Evolutionary conservation across 2,797 vertebrate species (phyloP).

Genomic region (Paratrypauchen microcephalus): DNA sequence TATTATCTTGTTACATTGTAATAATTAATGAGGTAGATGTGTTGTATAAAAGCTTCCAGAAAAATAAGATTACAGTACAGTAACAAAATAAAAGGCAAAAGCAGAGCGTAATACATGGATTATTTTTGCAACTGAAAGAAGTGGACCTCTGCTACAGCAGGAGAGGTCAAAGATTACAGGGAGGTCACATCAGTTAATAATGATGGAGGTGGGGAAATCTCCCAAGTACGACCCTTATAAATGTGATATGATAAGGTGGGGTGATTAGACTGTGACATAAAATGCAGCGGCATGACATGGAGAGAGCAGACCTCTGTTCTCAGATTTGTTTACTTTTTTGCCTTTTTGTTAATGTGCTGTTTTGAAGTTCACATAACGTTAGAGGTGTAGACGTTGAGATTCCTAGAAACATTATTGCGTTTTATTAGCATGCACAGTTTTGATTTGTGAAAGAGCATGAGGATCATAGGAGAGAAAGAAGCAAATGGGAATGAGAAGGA

Average conservation of each 20-base stretch:
- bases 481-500: constrained; percentile 17
- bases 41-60: background rate
- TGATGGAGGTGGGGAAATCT: constrained; percentile 18
- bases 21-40: background rate
- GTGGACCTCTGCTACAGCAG: constrained; percentile 44
- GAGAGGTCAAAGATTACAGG: constrained; percentile 49
- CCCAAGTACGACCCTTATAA: constrained; percentile 35
- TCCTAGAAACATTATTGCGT: background rate
- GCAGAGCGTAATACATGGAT: constrained; percentile 21
- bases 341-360: no score
- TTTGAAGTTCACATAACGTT: background rate
- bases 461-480: background rate
- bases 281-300: constrained; percentile 33
- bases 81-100: background rate
- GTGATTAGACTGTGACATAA: constrained; percentile 44
- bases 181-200: constrained; percentile 26
- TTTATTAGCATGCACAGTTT: background rate
- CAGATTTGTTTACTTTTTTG: no score
- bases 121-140: constrained; percentile 26
- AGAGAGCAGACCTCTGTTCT: background rate
- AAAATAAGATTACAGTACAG: background rate
- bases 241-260: constrained; percentile 46
- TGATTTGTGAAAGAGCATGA: background rate
- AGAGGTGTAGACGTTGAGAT: background rate
- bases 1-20: background rate